phyloP scores from a whole-genome alignment of 2,113 vertebrate species.

The Bagarius yarrelli region DNA sequence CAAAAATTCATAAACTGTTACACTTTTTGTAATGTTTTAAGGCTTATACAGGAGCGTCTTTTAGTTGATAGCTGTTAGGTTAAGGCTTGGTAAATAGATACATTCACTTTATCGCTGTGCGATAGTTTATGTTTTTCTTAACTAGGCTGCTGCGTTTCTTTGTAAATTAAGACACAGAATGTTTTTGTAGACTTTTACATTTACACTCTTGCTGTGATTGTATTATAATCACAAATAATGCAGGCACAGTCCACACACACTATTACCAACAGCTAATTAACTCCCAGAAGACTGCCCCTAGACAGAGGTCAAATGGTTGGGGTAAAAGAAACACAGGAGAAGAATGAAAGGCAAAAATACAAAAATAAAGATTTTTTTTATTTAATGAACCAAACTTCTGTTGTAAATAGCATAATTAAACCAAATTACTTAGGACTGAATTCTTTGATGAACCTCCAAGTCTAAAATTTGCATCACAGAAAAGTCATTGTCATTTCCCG shows the following conservation, averaged over 20 bases:
- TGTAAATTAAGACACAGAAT: too few species aligned
- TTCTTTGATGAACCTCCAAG: neutral
- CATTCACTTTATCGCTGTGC: too few species aligned
- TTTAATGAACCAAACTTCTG: too few species aligned
- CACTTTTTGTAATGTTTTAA: too few species aligned
- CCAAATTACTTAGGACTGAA: neutral
- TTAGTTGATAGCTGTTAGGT: too few species aligned
- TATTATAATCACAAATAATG: constrained; percentile 55
- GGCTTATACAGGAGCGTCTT: too few species aligned
- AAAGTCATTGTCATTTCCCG: constrained; percentile 27
- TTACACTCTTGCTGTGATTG: constrained; percentile 12
- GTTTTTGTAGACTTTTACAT: too few species aligned
- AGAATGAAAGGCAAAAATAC: neutral
- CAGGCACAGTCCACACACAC: constrained; percentile 19
- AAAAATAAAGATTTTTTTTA: neutral
- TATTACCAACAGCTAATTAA: constrained; percentile 48
- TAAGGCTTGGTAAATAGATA: too few species aligned
- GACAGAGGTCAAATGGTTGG: neutral
- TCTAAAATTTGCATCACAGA: neutral
- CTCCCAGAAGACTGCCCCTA: neutral
- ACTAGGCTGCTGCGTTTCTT: too few species aligned
- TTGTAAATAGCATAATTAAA: neutral
- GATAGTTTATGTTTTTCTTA: too few species aligned
- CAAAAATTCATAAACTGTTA: too few species aligned
- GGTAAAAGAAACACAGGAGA: neutral